Evolutionary conservation across 2,797 vertebrate species (phyloP).

Genomic region (Lindbergichthys nudifrons): DNA sequence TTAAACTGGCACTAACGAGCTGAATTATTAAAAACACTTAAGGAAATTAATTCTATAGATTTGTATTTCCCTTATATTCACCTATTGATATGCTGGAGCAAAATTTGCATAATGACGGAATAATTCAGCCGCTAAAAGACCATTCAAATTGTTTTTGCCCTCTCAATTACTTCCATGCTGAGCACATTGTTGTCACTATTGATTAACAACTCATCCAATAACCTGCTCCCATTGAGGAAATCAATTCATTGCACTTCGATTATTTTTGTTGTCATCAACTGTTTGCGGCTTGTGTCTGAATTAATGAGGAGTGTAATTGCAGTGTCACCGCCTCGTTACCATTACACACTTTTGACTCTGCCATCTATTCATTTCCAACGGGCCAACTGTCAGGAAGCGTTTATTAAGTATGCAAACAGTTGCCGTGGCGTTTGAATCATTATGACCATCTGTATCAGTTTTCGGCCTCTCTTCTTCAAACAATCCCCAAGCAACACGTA

Average conservation of each 20-base stretch:
- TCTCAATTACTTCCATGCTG: conserved; percentile 61
- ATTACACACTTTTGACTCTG: conserved; percentile 64
- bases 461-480: conserved; percentile 7
- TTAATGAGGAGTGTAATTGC: conserved; percentile 68
- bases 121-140: conserved; percentile 33
- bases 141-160: conserved; percentile 43
- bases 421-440: conserved; percentile 46
- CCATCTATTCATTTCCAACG: conserved; percentile 58
- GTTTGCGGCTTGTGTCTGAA: conserved; percentile 62
- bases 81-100: background rate
- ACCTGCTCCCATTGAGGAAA: conserved; percentile 39
- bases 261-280: conserved; percentile 63
- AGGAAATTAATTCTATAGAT: background rate
- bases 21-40: background rate
- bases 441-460: conserved; percentile 67
- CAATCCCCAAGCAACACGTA: background rate
- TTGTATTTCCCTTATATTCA: background rate
- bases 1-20: background rate
- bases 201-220: conserved; percentile 61
- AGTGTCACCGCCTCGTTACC: conserved; percentile 63
- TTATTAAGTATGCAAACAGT: conserved; percentile 62
- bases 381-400: conserved; percentile 68
- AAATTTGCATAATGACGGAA: conserved; percentile 6
- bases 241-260: conserved; percentile 62
- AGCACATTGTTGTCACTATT: conserved; percentile 66